These are phyloP conservation scores for Rhincodon typus DNA, from an alignment of 2,797 vertebrate species.

Conservation along the genomic window DNA sequence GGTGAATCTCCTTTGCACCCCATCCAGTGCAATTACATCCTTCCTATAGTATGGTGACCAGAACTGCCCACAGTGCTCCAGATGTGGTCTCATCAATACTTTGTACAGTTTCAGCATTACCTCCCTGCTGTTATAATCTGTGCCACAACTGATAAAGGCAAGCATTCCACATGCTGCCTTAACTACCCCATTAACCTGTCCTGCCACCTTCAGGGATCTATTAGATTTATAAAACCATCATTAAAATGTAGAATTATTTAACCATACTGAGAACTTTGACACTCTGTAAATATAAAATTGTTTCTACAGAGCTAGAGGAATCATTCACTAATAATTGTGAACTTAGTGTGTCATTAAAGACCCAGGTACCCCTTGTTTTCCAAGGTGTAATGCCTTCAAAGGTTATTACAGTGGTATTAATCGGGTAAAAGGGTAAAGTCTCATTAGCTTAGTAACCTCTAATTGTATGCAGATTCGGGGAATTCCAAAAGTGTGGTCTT, in stretches of 20 bases:
- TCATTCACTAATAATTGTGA: neutral
- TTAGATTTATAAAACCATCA: neutral
- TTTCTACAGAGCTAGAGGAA: neutral
- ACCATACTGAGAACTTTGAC: neutral
- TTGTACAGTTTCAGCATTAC: no score
- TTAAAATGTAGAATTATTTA: neutral
- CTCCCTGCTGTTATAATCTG: no score
- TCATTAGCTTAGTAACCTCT: neutral
- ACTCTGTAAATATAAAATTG: no score
- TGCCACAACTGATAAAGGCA: no score
- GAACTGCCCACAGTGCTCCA: no score
- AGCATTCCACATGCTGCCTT: no score
- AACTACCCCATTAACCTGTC: no score
- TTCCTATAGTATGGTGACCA: no score
- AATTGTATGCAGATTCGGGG: neutral
- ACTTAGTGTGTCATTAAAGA: neutral
- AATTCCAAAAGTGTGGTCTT: neutral
- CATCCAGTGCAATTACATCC: no score
- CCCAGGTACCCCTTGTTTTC: neutral
- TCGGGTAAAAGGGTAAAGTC: neutral
- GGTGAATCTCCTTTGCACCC: no score
- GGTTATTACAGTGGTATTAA: neutral
- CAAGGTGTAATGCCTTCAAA: neutral
- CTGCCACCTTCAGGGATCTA: no score
- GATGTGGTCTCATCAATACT: no score